Conservation (phyloP, 1,140 invertebrate species). For the Drosophila mayri region DNA sequence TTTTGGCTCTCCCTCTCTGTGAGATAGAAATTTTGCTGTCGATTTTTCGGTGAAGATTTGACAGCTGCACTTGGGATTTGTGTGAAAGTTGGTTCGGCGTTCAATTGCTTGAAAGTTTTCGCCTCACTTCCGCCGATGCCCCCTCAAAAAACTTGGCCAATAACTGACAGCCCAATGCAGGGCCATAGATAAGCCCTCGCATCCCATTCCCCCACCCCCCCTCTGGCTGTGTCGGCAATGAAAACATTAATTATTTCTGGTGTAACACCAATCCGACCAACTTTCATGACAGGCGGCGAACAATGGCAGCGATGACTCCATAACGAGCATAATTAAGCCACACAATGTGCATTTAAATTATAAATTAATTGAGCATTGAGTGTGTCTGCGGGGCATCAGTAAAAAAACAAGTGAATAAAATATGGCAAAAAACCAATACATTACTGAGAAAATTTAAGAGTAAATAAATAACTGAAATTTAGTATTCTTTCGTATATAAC, state of each 20-base stretch:
- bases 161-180: slow-evolving; percentile 32
- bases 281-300: slow-evolving; percentile 38
- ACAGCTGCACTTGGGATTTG: slow-evolving; percentile 48
- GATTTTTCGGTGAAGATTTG: slow-evolving; percentile 38
- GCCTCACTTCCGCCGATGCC: not conserved
- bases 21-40: slow-evolving; percentile 33
- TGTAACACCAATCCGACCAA: slow-evolving; percentile 42
- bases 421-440: slow-evolving; percentile 1
- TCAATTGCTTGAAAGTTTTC: slow-evolving; percentile 55
- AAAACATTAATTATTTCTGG: slow-evolving; percentile 66
- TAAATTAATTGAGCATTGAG: slow-evolving; percentile 48
- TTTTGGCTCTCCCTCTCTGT: not conserved
- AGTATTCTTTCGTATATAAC: not conserved
- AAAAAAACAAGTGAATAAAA: slow-evolving; percentile 19
- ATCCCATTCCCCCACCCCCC: no score
- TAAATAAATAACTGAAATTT: no score
- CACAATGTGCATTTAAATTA: slow-evolving; percentile 48
- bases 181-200: slow-evolving; percentile 21
- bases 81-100: slow-evolving; percentile 32
- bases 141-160: slow-evolving; percentile 33
- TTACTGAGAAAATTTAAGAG: not conserved
- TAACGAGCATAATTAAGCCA: slow-evolving; percentile 61
- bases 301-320: slow-evolving; percentile 39
- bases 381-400: slow-evolving; percentile 5
- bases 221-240: slow-evolving; percentile 17